Conservation (phyloP, 1,140 invertebrate species). For the Cecropterus lyciades region DNA sequence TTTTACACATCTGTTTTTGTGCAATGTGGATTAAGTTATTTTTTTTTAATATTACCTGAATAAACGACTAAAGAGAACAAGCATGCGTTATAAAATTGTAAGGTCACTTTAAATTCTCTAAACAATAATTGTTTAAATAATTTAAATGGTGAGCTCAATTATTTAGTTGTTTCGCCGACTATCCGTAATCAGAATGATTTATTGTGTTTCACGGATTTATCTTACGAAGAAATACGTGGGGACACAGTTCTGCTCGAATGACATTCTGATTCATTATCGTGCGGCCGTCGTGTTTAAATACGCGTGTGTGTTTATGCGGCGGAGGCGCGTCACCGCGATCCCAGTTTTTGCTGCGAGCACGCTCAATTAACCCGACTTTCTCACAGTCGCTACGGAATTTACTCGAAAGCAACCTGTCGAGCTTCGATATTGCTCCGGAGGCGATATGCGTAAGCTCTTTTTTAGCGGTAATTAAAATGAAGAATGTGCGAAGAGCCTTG, state of each 20-base stretch:
- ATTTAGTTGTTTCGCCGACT: too few species aligned
- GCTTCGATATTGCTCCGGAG: slow-evolving; percentile 14
- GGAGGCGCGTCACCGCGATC: slow-evolving; percentile 5
- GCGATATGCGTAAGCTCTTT: slow-evolving; percentile 20
- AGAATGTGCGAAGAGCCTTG: slow-evolving; percentile 7
- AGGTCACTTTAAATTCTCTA: too few species aligned
- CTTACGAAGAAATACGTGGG: too few species aligned
- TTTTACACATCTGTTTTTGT: too few species aligned
- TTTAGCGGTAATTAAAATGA: slow-evolving; percentile 17
- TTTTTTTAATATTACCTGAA: too few species aligned
- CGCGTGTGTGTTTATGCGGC: slow-evolving; percentile 6
- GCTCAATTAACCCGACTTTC: slow-evolving; percentile 17
- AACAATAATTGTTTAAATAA: too few species aligned
- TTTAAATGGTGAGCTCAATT: too few species aligned
- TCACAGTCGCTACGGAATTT: slow-evolving; percentile 6
- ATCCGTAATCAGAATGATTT: too few species aligned
- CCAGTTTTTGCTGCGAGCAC: slow-evolving; percentile 15
- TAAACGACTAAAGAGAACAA: too few species aligned
- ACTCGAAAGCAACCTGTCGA: slow-evolving; percentile 3
- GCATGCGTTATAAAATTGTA: too few species aligned
- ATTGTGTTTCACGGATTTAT: too few species aligned
- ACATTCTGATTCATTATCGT: background rate
- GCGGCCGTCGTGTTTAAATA: background rate
- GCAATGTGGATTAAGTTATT: too few species aligned
- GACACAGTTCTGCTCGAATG: background rate